A percentile compares a stretch with the other conserved stretches of the same genome.
Evolutionary conservation across 2,888 invertebrate species (phyloP).

Genomic region (Acrobasis consociella): DNA sequence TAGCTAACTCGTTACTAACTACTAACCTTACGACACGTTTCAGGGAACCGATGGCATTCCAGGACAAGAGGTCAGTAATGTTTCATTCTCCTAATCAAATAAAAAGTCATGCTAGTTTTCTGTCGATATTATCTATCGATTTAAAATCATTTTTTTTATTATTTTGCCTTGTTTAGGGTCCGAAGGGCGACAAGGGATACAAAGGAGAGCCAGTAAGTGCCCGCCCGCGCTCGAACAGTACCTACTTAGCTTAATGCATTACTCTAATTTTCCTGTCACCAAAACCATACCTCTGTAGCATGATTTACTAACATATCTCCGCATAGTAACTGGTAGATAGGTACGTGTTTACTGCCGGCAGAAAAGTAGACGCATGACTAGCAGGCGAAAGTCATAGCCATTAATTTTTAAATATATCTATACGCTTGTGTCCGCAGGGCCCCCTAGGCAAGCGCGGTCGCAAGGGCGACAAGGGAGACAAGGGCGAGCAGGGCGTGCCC

Average conservation of each 20-base stretch:
- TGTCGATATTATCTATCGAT: neutral
- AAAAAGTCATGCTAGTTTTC: neutral
- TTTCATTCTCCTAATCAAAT: neutral
- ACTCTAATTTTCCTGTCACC: conserved; percentile 35
- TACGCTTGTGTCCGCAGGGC: conserved; percentile 83
- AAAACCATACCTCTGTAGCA: conserved; percentile 32
- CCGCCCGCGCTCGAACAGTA: conserved; percentile 32
- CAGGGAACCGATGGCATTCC: conserved; percentile 97
- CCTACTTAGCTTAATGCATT: conserved; percentile 20
- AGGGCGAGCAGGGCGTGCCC: conserved; percentile 98
- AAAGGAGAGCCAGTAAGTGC: conserved; percentile 92
- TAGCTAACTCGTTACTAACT: neutral
- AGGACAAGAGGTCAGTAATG: conserved; percentile 89
- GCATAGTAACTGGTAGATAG: neutral
- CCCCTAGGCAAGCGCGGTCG: conserved; percentile 94
- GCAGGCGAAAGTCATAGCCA: too few species aligned
- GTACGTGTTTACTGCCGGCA: neutral
- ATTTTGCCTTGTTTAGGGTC: conserved; percentile 85
- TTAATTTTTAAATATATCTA: too few species aligned
- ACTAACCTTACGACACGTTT: conserved; percentile 54
- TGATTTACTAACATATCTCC: conserved; percentile 24
- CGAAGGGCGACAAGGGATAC: conserved; percentile 94
- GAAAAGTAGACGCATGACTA: too few species aligned
- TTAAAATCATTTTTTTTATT: neutral
- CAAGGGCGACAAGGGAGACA: conserved; percentile 95